Conservation (phyloP, 2,113 vertebrate genomes). For the Ivindomyrus marchei region DNA sequence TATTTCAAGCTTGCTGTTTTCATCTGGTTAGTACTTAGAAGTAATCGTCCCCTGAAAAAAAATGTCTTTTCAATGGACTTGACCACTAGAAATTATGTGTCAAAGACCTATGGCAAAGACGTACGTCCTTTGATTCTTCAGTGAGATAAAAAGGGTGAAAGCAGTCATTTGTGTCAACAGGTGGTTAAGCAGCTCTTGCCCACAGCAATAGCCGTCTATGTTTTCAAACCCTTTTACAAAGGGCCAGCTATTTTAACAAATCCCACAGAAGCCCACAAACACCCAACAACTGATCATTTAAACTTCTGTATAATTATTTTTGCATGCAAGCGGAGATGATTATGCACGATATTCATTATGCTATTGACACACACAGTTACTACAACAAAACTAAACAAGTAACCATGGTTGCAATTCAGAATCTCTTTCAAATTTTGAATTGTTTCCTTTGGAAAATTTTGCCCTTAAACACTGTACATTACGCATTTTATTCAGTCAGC, state of each 20-base stretch:
- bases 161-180: constrained; percentile 55
- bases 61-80: constrained; percentile 5
- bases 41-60: neutral
- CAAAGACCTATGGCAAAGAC: constrained; percentile 46
- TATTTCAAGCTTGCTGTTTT: neutral
- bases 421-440: neutral
- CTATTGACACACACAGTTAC: constrained; percentile 44
- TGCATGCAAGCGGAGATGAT: constrained; percentile 55
- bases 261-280: constrained; percentile 60
- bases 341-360: constrained; percentile 42
- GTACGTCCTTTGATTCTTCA: constrained; percentile 44
- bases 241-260: constrained; percentile 55
- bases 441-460: neutral
- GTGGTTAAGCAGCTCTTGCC: constrained; percentile 51
- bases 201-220: constrained; percentile 20
- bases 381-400: constrained; percentile 35
- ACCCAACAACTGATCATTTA: constrained; percentile 54
- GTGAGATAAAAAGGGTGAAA: constrained; percentile 53
- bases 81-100: neutral
- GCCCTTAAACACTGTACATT: neutral
- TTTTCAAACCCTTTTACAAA: constrained; percentile 44
- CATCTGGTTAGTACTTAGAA: neutral
- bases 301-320: constrained; percentile 52
- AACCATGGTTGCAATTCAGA: constrained; percentile 15
- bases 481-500: neutral